phyloP scores from a whole-genome alignment of 2,113 vertebrate genomes.

The Turdus rufiventris region DNA sequence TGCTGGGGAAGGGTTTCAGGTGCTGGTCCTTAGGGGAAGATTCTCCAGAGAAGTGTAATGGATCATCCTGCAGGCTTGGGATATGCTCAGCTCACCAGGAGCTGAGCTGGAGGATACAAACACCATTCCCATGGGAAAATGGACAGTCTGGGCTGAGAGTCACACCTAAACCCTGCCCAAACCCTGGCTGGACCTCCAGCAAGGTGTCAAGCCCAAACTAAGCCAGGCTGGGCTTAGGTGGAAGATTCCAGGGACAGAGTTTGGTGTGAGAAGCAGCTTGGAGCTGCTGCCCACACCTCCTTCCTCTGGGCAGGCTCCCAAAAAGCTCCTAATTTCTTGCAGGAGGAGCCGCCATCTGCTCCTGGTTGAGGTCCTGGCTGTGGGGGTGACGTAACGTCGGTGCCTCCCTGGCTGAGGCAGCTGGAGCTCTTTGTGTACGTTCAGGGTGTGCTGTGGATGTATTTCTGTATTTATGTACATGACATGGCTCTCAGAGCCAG shows the following conservation, averaged over 20 bases:
- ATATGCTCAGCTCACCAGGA: neutral
- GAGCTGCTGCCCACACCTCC: neutral
- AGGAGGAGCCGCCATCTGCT: neutral
- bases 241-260: rapidly evolving
- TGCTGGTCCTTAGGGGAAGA: neutral
- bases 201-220: rapidly evolving
- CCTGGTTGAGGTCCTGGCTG: neutral
- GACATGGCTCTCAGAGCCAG: neutral
- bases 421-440: neutral
- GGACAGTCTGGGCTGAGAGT: neutral
- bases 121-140: rapidly evolving
- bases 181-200: neutral
- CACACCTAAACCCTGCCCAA: neutral
- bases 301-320: neutral
- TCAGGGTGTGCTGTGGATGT: neutral
- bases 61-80: neutral
- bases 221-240: neutral
- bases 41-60: neutral
- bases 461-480: neutral
- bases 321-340: neutral
- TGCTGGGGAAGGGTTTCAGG: neutral
- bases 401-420: neutral
- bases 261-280: neutral
- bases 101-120: neutral
- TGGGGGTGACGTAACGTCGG: neutral